Percentiles rank a stretch among this genome's conserved stretches.
phyloP scores from a whole-genome alignment of 2,888 invertebrate species.

The Eubasilissa splendida region DNA sequence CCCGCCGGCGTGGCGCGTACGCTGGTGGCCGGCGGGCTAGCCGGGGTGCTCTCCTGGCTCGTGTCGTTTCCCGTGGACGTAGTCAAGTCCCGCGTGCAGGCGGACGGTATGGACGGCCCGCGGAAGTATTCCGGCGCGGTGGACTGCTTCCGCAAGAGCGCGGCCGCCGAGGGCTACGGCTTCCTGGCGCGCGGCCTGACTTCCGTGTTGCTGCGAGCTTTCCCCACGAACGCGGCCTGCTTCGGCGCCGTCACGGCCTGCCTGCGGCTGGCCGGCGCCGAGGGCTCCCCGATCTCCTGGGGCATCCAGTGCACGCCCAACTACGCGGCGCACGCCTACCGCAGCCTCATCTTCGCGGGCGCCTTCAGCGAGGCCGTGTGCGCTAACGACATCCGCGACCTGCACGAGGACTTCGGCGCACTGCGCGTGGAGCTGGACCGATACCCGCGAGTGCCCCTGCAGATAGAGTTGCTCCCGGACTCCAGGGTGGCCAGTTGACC shows the following conservation, averaged over 20 bases:
- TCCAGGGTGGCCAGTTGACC: constrained; percentile 42
- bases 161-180: constrained; percentile 78
- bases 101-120: constrained; percentile 72
- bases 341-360: constrained; percentile 61
- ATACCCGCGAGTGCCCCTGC: constrained; percentile 32
- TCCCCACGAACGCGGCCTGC: constrained; percentile 94
- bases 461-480: constrained; percentile 41
- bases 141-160: constrained; percentile 83
- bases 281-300: constrained; percentile 60
- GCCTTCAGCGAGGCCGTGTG: constrained; percentile 63
- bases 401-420: constrained; percentile 60
- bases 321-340: constrained; percentile 63
- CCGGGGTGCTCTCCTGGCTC: constrained; percentile 91
- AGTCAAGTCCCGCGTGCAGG: constrained; percentile 90
- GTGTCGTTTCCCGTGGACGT: constrained; percentile 91
- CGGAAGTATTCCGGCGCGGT: constrained; percentile 77
- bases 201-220: constrained; percentile 88
- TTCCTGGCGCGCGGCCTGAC: constrained; percentile 84
- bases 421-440: constrained; percentile 1
- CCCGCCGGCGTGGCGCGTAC: constrained; percentile 78
- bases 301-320: constrained; percentile 60
- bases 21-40: constrained; percentile 87
- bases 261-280: constrained; percentile 69
- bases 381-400: constrained; percentile 61
- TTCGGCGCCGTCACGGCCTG: constrained; percentile 91